A percentile compares a stretch with the other conserved stretches of the same genome.
These are phyloP conservation scores for Pocillopora grandis DNA, from an alignment of 92 coral and sea anemone species.

Conservation along the genomic window DNA sequence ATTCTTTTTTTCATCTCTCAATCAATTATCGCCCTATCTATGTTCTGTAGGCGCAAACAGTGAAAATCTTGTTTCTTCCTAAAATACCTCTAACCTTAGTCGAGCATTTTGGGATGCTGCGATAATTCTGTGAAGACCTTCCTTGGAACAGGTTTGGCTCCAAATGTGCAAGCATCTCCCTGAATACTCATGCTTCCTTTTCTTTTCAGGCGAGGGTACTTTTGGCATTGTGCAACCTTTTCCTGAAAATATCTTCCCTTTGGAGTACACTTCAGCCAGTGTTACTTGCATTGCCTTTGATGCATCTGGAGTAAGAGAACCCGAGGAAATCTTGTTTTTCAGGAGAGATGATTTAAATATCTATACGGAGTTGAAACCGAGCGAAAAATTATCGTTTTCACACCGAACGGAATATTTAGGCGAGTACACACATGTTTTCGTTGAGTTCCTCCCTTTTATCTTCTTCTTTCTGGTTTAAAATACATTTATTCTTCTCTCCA, in stretches of 20 bases:
- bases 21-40: too few species aligned
- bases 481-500: too few species aligned
- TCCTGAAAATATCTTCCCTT: conserved; percentile 44
- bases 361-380: not conserved
- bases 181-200: not conserved
- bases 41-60: too few species aligned
- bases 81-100: too few species aligned
- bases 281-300: conserved; percentile 30
- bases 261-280: conserved; percentile 35
- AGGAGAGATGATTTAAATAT: conserved; percentile 16
- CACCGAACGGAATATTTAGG: conserved; percentile 14
- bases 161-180: too few species aligned
- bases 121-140: too few species aligned
- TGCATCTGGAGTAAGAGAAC: not conserved
- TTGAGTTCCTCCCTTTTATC: not conserved
- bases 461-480: not conserved
- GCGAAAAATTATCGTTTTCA: conserved; percentile 25
- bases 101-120: too few species aligned
- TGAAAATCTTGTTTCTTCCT: too few species aligned
- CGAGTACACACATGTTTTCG: not conserved
- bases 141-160: too few species aligned
- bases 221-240: conserved; percentile 23
- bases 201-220: not conserved
- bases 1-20: too few species aligned
- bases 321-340: conserved; percentile 25